Evolutionary conservation across 2,797 vertebrate genomes (phyloP).

Genomic region (Euthynnus affinis): DNA sequence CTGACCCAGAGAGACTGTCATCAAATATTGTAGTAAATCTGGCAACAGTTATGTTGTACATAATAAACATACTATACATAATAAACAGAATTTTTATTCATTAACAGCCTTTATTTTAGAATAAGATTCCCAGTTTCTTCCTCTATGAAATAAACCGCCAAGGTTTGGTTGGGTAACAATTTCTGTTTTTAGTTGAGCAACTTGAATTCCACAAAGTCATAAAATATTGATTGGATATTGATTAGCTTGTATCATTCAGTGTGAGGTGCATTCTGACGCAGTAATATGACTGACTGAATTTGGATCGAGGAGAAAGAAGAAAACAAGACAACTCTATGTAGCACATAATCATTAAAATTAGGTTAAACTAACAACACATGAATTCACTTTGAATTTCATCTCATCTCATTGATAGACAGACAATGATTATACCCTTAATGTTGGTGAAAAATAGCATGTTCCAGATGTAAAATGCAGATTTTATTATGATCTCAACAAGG

Average conservation of each 20-base stretch:
- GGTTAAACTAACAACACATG: constrained; percentile 21
- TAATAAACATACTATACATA: constrained; percentile 48
- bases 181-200: constrained; percentile 21
- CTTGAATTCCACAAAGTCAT: constrained; percentile 20
- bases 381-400: constrained; percentile 16
- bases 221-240: constrained; percentile 8
- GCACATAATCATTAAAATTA: constrained; percentile 17
- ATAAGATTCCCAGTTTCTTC: constrained; percentile 9
- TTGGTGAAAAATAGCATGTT: constrained; percentile 1
- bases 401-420: constrained; percentile 3
- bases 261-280: constrained; percentile 3
- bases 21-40: constrained; percentile 27
- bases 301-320: neutral
- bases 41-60: constrained; percentile 26
- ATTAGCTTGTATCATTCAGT: neutral
- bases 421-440: neutral
- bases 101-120: constrained; percentile 40
- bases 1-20: constrained; percentile 25
- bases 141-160: constrained; percentile 36
- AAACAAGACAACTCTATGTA: constrained; percentile 6
- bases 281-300: constrained; percentile 19
- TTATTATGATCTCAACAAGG: constrained; percentile 6
- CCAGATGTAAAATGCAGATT: constrained; percentile 3
- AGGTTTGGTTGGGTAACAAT: neutral
- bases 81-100: constrained; percentile 28